Evolutionary conservation across 2,113 vertebrate genomes (phyloP).

Genomic region (Thalassoma bifasciatum): DNA sequence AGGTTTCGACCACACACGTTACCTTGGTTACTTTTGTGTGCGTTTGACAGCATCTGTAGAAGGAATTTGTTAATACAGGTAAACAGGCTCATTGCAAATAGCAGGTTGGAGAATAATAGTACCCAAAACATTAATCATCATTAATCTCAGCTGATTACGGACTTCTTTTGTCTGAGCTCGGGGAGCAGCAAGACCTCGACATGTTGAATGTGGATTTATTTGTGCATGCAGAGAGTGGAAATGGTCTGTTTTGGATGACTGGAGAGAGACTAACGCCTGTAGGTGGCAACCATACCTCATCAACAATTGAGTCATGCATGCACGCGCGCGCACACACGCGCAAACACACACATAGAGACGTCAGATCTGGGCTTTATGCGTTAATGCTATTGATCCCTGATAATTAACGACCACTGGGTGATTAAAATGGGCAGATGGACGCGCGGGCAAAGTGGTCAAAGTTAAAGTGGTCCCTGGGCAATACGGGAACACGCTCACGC

Average conservation of each 20-base stretch:
- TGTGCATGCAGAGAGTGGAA: slow-evolving; percentile 43
- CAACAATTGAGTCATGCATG: slow-evolving; percentile 54
- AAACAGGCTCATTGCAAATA: background rate
- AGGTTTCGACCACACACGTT: slow-evolving; percentile 9
- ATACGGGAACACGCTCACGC: slow-evolving; percentile 44
- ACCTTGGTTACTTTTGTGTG: slow-evolving; percentile 32
- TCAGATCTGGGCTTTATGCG: slow-evolving; percentile 49
- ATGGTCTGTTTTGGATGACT: slow-evolving; percentile 50
- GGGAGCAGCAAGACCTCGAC: slow-evolving; percentile 20
- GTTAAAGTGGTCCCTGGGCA: slow-evolving; percentile 70
- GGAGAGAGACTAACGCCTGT: slow-evolving; percentile 72
- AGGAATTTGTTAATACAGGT: background rate
- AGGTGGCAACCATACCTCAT: slow-evolving; percentile 82
- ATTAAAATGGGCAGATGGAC: slow-evolving; percentile 57
- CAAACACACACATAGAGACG: slow-evolving; percentile 6
- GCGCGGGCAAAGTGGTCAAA: slow-evolving; percentile 64
- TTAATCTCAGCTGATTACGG: background rate
- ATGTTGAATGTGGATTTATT: slow-evolving; percentile 44
- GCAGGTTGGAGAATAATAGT: background rate
- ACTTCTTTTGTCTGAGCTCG: background rate
- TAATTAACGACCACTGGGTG: slow-evolving; percentile 69
- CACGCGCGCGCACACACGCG: background rate
- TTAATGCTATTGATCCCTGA: slow-evolving; percentile 73
- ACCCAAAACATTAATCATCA: background rate
- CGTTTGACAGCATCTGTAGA: slow-evolving; percentile 1